phyloP scores from a whole-genome alignment of 2,888 invertebrate species.

The Heliconius aoede region DNA sequence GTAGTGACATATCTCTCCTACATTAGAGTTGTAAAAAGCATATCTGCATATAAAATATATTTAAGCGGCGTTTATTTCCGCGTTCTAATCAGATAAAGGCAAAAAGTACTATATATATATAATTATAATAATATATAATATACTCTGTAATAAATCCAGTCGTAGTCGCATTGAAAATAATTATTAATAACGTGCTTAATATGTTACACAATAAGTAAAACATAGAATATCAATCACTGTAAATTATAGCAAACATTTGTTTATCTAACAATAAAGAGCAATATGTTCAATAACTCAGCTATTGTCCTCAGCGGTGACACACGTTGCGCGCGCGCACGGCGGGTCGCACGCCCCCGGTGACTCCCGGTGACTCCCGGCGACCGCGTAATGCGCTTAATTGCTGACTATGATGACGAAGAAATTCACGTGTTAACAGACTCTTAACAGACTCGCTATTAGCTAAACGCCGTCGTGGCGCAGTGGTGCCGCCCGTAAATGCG shows the following conservation, averaged over 20 bases:
- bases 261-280: neutral
- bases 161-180: no score
- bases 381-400: constrained; percentile 34
- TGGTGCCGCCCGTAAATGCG: no score
- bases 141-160: no score
- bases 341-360: neutral
- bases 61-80: neutral
- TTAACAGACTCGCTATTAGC: no score
- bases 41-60: no score
- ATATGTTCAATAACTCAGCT: neutral
- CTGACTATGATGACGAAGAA: constrained; percentile 13
- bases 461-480: no score
- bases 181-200: neutral
- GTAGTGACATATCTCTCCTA: no score
- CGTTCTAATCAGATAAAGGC: neutral
- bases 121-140: no score
- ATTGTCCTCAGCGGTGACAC: neutral
- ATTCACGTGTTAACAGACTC: neutral
- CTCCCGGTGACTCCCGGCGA: constrained; percentile 17
- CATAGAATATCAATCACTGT: no score
- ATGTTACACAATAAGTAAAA: neutral
- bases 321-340: neutral
- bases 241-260: neutral
- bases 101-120: no score
- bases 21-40: no score